These are phyloP conservation scores for Threskiornis aethiopicus DNA, from an alignment of 2,797 vertebrate species.

Conservation along the genomic window DNA sequence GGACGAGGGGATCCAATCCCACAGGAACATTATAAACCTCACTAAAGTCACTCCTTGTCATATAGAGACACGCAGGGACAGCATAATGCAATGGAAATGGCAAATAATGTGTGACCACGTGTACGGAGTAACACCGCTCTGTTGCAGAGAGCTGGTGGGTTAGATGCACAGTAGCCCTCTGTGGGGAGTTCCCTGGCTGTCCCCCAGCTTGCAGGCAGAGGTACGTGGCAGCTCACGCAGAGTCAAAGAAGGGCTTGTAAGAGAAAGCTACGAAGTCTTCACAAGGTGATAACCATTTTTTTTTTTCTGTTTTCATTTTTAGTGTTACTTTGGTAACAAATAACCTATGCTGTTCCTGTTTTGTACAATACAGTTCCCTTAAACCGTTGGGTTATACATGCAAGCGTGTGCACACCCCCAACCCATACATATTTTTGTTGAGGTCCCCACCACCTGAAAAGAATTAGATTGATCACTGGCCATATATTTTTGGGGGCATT, in stretches of 20 bases:
- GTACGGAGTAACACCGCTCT: not conserved
- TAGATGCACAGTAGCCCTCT: not conserved
- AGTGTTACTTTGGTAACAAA: not conserved
- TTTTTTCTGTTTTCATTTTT: not conserved
- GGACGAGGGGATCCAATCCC: not conserved
- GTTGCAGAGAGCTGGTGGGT: not conserved
- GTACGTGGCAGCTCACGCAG: not conserved
- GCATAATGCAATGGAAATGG: not conserved
- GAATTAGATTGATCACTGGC: not conserved
- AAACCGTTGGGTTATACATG: accelerated
- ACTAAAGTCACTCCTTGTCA: not conserved
- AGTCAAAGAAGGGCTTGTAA: not conserved
- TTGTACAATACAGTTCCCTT: not conserved
- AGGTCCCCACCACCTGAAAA: not conserved
- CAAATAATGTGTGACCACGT: accelerated
- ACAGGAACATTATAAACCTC: not conserved
- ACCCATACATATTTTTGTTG: not conserved
- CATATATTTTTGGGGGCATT: not conserved
- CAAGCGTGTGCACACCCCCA: accelerated
- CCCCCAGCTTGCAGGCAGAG: not conserved
- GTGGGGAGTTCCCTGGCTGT: not conserved
- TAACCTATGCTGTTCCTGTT: not conserved
- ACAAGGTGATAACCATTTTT: accelerated
- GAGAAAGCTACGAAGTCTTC: not conserved
- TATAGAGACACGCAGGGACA: not conserved